Percentiles rank a stretch among this genome's conserved stretches.
Conservation (phyloP, 2,797 vertebrate genomes). For the Alca torda region DNA sequence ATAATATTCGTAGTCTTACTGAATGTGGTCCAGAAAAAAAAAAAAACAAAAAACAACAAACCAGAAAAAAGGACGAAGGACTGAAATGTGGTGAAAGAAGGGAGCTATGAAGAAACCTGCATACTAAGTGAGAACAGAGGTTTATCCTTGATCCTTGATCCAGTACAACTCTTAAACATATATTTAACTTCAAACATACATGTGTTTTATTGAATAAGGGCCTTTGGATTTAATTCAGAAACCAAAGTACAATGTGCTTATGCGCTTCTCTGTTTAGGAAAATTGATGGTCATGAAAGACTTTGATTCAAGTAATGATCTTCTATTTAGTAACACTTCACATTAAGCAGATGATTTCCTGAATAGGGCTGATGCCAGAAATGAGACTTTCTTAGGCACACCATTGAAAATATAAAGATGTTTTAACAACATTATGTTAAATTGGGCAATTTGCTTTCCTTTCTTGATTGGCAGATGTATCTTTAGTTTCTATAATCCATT, state of each 20-base stretch:
- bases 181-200: neutral
- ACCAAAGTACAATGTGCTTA: neutral
- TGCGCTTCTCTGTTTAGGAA: neutral
- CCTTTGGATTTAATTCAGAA: neutral
- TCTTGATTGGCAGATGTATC: neutral
- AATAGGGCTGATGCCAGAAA: neutral
- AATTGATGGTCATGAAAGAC: neutral
- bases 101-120: neutral
- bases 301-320: neutral
- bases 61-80: neutral
- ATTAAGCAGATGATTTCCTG: neutral
- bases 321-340: neutral
- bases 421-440: neutral
- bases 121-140: neutral
- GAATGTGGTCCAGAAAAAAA: neutral
- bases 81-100: neutral
- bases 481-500: neutral
- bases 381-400: neutral
- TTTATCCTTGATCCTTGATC: neutral
- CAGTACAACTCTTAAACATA: neutral
- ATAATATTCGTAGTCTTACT: neutral
- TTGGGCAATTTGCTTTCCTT: neutral
- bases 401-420: neutral
- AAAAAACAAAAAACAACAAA: too few relatives aligned
- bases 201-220: neutral